phyloP scores from a whole-genome alignment of 2,797 vertebrate genomes.

The Ptychobarbus kaznakovi region DNA sequence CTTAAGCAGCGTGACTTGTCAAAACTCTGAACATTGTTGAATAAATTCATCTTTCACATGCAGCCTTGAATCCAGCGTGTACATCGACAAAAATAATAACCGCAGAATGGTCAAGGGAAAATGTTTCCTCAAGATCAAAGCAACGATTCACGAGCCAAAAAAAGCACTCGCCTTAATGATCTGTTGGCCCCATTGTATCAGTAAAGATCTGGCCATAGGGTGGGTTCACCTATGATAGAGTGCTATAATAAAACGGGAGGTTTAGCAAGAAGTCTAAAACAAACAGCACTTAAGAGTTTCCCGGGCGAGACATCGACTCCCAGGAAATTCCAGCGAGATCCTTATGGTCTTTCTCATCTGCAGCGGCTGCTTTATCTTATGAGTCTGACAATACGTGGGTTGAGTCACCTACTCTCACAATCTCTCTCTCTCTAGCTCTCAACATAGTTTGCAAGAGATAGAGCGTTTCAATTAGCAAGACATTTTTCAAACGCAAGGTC shows the following conservation, averaged over 20 bases:
- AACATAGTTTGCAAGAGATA: conserved; percentile 17
- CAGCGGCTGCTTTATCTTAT: conserved; percentile 25
- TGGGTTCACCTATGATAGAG: conserved; percentile 45
- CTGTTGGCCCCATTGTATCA: conserved; percentile 53
- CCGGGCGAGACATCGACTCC: conserved; percentile 43
- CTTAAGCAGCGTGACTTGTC: conserved; percentile 29
- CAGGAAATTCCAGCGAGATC: conserved; percentile 47
- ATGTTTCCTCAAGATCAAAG: conserved; percentile 72
- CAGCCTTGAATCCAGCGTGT: conserved; percentile 34
- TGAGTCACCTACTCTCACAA: not conserved
- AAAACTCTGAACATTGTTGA: conserved; percentile 56
- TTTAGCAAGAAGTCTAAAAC: conserved; percentile 38
- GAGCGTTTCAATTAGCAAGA: conserved; percentile 43
- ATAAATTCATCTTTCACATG: conserved; percentile 56
- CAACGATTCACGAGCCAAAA: conserved; percentile 65
- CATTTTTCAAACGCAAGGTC: conserved; percentile 4
- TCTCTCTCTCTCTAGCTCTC: not conserved
- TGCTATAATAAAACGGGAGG: conserved; percentile 56
- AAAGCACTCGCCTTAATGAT: conserved; percentile 67
- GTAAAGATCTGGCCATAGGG: conserved; percentile 41
- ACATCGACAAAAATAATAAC: conserved; percentile 60
- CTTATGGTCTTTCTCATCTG: conserved; percentile 42
- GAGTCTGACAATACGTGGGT: conserved; percentile 11
- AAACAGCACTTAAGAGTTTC: conserved; percentile 45
- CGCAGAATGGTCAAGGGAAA: conserved; percentile 50